These are phyloP conservation scores for Irena cyanogastra DNA, from an alignment of 2,113 vertebrate genomes.

Conservation along the genomic window DNA sequence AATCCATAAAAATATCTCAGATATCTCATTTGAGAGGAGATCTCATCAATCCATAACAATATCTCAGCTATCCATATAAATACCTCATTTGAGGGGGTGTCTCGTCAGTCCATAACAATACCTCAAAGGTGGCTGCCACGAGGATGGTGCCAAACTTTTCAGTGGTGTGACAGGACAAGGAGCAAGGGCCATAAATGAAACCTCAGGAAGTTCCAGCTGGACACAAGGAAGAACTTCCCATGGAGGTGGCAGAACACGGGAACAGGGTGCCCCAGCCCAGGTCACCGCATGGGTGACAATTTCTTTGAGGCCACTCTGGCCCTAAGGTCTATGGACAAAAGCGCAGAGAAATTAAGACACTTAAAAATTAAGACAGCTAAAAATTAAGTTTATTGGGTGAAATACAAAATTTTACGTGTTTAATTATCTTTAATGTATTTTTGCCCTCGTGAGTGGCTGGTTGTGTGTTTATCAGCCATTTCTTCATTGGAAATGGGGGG, in stretches of 20 bases:
- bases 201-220: neutral
- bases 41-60: too few species aligned
- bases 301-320: neutral
- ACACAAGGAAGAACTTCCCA: neutral
- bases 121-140: neutral
- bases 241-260: neutral
- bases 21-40: neutral
- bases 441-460: neutral
- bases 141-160: neutral
- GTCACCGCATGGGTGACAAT: rapidly evolving
- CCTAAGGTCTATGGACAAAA: neutral
- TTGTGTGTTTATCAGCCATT: rapidly evolving
- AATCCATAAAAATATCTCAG: neutral
- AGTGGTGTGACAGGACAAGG: neutral
- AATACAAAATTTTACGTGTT: neutral
- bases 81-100: too few species aligned
- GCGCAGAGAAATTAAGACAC: neutral
- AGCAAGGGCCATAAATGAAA: neutral
- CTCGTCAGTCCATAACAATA: neutral
- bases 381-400: neutral
- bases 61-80: too few species aligned
- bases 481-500: rapidly evolving
- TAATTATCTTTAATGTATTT: neutral
- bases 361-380: neutral
- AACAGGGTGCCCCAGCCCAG: too few species aligned